phyloP scores from a whole-genome alignment of 2,113 vertebrate species.

The Halichoerus grypus region DNA sequence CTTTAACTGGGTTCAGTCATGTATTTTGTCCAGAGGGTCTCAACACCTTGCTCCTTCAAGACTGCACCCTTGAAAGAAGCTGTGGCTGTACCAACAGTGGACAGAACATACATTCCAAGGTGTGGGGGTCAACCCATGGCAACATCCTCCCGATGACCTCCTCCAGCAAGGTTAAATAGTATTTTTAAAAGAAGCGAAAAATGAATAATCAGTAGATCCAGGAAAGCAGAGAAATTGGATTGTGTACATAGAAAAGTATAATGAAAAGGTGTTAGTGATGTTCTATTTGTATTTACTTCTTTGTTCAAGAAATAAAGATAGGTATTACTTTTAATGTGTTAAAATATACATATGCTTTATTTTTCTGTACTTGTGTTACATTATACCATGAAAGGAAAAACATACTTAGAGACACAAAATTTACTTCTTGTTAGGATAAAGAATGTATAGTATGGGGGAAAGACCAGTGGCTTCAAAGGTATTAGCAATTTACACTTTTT shows the following conservation, averaged over 20 bases:
- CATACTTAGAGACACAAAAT: not conserved
- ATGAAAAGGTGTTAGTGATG: not conserved
- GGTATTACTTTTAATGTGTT: not conserved
- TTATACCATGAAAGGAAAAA: not conserved
- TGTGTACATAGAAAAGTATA: not conserved
- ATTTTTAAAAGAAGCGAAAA: not conserved
- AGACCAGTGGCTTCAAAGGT: not conserved
- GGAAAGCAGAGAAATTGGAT: not conserved
- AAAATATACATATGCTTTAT: not conserved
- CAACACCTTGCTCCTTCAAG: not conserved
- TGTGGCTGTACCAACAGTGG: too few species aligned
- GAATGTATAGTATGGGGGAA: not conserved
- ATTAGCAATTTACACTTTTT: not conserved
- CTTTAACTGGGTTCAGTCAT: not conserved
- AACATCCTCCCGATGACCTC: not conserved
- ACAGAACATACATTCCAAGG: not conserved
- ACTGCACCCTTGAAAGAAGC: not conserved
- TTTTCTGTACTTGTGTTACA: not conserved
- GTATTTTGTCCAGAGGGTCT: not conserved
- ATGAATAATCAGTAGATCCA: not conserved
- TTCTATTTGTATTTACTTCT: conserved; percentile 24
- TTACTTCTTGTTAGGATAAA: not conserved
- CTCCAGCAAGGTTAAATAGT: not conserved
- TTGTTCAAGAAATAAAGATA: conserved; percentile 22
- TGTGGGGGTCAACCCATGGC: not conserved